Base-by-base conservation (phyloP, 2,888 invertebrate genomes). In the Apeira syringaria region DNA sequence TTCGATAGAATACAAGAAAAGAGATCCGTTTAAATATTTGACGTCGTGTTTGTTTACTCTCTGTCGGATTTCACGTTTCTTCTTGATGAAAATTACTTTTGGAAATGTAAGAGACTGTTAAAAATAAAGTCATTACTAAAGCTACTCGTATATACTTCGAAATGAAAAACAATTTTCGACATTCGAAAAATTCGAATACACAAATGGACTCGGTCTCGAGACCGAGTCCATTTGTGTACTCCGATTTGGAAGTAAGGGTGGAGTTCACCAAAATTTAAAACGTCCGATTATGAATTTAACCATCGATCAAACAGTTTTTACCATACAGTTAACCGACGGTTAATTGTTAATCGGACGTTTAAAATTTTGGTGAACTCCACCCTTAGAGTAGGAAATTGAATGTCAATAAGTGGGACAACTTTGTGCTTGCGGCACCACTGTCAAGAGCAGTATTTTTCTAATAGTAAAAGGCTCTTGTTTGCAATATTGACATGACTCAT, bases 311-410 rank as follows among this genome's bases (percentile, higher is more conserved):
- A n/a, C n/a, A n/a, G n/a, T n/a, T n/a, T n/a, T n/a, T n/a, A n/a
- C n/a, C n/a, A n/a, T n/a, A n/a, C n/a, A n/a, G n/a, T n/a, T n/a
- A n/a, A n/a, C n/a, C n/a, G n/a, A n/a, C n/a, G n/a, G n/a, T n/a
- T n/a, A n/a, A n/a, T n/a, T n/a, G n/a, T n/a, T n/a, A n/a, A n/a
- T n/a, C n/a, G n/a, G n/a, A n/a, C n/a, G n/a, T n/a, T n/a, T n/a
- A n/a, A n/a, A n/a, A n/a, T n/a, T n/a, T n/a, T n/a, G n/a, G n/a
- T n/a, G n/a, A n/a, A n/a, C n/a, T n/a, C n/a, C 53, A 46, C 49
- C 52, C 52, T 48, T n/a, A n/a, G n/a, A n/a, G n/a, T n/a, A 57
- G 56, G 53, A 68, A 69, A 69, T 59, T 56, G 60, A 61, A 68
- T 58, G 59, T 62, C 61, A 62, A 64, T 53, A 20, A 67, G 54